Conservation (phyloP, 2,113 vertebrate genomes). For the human region DNA sequence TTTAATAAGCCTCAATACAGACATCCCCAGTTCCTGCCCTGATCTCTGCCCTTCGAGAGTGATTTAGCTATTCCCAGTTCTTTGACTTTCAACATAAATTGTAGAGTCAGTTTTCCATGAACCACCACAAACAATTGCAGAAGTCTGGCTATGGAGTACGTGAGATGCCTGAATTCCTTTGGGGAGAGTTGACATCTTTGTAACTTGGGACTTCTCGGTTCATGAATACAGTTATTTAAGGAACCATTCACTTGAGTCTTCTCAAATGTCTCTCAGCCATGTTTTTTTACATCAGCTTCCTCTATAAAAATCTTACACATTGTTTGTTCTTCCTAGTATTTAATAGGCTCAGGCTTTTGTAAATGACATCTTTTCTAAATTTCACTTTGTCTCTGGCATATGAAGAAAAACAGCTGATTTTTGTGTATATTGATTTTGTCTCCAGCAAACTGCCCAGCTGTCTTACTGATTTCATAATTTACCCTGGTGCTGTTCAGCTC, state of each 20-base stretch:
- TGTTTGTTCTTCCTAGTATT: neutral
- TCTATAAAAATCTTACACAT: neutral
- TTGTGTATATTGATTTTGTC: neutral
- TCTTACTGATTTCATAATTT: neutral
- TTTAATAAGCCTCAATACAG: neutral
- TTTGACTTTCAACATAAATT: neutral
- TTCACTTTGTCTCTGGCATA: neutral
- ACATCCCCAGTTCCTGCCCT: neutral
- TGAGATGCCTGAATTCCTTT: accelerated
- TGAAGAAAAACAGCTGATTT: neutral
- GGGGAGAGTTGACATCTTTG: neutral
- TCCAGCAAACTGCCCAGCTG: neutral
- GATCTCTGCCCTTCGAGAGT: neutral
- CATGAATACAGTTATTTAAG: accelerated
- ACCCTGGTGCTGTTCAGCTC: neutral
- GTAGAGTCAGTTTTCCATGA: neutral
- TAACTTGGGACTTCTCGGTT: neutral
- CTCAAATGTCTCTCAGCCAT: neutral
- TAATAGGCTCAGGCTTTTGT: neutral
- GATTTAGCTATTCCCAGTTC: neutral
- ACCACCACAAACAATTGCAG: neutral
- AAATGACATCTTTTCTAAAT: neutral
- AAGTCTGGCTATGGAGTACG: no score
- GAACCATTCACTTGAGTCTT: no score
- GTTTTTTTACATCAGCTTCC: neutral